phyloP scores from a whole-genome alignment of 2,113 vertebrate genomes.

The Neoarius graeffei region DNA sequence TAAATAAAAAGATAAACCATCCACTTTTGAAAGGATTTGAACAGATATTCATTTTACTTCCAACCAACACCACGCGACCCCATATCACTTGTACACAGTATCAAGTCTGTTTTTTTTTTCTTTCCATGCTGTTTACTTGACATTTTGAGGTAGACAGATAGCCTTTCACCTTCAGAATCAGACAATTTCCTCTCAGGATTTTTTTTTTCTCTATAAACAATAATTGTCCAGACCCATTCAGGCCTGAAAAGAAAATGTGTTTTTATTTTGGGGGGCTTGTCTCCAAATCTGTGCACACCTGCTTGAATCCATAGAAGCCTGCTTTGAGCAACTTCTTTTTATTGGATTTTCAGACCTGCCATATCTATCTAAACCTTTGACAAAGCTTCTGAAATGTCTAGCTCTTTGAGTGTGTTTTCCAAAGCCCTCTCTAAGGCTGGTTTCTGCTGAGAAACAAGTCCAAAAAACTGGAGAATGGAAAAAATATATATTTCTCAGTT shows the following conservation, averaged over 20 bases:
- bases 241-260: background rate
- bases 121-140: background rate
- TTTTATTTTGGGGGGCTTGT: background rate
- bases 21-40: background rate
- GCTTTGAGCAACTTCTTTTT: background rate
- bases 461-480: background rate
- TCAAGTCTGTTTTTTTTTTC: background rate
- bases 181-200: background rate
- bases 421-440: background rate
- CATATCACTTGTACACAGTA: background rate
- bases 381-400: background rate
- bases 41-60: background rate
- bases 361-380: background rate
- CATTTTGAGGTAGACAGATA: background rate
- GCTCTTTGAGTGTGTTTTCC: background rate
- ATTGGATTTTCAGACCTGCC: background rate
- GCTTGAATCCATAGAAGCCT: background rate
- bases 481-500: background rate
- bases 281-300: conserved; percentile 1
- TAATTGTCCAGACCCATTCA: conserved; percentile 11
- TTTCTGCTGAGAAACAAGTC: background rate
- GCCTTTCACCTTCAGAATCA: background rate
- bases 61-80: background rate
- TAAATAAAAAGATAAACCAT: background rate
- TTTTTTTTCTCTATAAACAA: background rate